phyloP scores from a whole-genome alignment of 2,888 invertebrate species.

The Drosophila cracens region DNA sequence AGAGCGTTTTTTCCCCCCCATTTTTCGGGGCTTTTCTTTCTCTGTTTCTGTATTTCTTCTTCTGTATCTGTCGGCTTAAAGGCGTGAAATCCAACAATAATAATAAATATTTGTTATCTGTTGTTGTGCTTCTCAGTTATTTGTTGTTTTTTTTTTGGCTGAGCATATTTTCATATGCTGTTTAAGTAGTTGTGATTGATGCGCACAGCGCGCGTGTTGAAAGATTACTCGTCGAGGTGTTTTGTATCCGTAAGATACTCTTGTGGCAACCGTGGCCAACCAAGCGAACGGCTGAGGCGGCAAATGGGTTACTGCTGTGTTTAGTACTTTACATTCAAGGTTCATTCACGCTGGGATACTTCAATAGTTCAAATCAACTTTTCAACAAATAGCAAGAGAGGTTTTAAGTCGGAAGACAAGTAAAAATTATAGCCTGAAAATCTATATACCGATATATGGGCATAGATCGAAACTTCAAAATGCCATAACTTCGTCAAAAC shows the following conservation, averaged over 20 bases:
- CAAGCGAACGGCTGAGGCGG: not conserved
- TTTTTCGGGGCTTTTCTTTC: constrained; percentile 64
- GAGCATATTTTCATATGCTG: constrained; percentile 70
- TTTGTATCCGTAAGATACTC: constrained; percentile 71
- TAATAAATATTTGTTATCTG: constrained; percentile 71
- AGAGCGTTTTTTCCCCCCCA: constrained; percentile 36
- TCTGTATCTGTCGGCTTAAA: constrained; percentile 75
- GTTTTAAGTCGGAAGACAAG: too few species aligned
- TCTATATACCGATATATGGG: too few species aligned
- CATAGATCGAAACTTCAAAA: too few species aligned
- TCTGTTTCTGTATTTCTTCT: constrained; percentile 15
- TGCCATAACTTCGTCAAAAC: too few species aligned
- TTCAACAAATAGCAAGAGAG: not conserved
- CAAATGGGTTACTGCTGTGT: constrained; percentile 11
- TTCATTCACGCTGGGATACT: constrained; percentile 10
- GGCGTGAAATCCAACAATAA: constrained; percentile 75
- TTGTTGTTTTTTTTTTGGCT: constrained; percentile 2
- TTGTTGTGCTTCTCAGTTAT: constrained; percentile 31
- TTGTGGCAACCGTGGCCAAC: constrained; percentile 16
- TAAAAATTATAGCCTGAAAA: too few species aligned
- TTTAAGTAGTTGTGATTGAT: constrained; percentile 76
- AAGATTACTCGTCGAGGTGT: constrained; percentile 65
- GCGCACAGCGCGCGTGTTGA: constrained; percentile 67
- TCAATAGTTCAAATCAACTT: not conserved
- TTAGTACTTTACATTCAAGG: constrained; percentile 39